phyloP scores from a whole-genome alignment of 92 coral and sea anemone genomes.

The Desmophyllum pertusum region DNA sequence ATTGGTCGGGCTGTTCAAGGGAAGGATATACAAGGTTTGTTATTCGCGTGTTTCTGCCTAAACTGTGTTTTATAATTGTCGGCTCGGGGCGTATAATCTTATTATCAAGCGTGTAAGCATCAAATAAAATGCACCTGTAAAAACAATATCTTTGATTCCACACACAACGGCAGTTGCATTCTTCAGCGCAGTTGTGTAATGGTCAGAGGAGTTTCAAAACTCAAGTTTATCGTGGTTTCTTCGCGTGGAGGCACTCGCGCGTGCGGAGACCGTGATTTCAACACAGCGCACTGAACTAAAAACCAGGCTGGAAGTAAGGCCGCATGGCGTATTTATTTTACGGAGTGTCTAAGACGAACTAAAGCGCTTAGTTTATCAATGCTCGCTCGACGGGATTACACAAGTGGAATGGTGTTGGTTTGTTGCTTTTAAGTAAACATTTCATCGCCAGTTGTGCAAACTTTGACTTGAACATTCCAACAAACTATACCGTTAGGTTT shows the following conservation, averaged over 20 bases:
- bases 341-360: constrained; percentile 20
- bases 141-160: constrained; percentile 20
- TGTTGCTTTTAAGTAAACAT: constrained; percentile 33
- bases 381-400: constrained; percentile 14
- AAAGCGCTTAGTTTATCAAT: constrained; percentile 14
- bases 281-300: background rate
- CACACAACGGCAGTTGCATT: background rate
- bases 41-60: constrained; percentile 24
- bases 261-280: background rate
- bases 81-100: constrained; percentile 58
- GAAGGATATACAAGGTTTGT: background rate
- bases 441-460: constrained; percentile 39
- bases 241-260: background rate
- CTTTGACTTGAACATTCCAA: constrained; percentile 20
- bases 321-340: constrained; percentile 15
- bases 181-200: background rate
- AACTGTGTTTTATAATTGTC: constrained; percentile 44
- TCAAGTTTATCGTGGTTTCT: background rate
- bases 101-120: constrained; percentile 57
- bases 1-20: background rate
- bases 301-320: background rate
- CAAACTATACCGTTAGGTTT: constrained; percentile 43
- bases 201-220: background rate
- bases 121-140: constrained; percentile 66
- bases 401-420: constrained; percentile 1